phyloP scores from a whole-genome alignment of 2,113 vertebrate genomes.

The Bagarius yarrelli region DNA sequence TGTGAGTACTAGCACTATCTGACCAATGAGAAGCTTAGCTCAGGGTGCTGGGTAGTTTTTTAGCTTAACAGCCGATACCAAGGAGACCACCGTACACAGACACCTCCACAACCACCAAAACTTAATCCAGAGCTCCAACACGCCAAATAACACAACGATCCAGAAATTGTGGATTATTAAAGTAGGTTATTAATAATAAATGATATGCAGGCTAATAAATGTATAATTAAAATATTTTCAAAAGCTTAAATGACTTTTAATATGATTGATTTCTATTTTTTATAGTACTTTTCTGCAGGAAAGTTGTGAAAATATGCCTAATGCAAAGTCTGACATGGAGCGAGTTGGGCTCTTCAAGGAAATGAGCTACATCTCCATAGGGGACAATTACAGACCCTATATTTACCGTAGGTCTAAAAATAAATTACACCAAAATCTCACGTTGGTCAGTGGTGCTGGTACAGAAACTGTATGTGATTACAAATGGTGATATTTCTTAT shows the following conservation, averaged over 20 bases:
- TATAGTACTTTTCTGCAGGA: not conserved
- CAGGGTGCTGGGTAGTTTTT: not conserved
- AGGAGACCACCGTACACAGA: conserved; percentile 33
- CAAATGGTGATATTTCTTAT: not conserved
- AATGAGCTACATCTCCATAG: conserved; percentile 81
- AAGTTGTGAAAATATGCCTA: conserved; percentile 62
- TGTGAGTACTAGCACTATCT: not conserved
- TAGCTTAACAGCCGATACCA: conserved; percentile 15
- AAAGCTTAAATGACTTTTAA: not conserved
- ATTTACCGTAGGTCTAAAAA: conserved; percentile 50
- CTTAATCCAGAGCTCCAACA: not conserved
- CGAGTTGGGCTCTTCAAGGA: conserved; percentile 85
- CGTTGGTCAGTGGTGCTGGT: not conserved
- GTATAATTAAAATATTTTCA: not conserved
- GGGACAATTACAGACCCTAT: conserved; percentile 76
- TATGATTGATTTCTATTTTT: not conserved
- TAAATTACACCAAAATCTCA: not conserved
- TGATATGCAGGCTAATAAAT: not conserved
- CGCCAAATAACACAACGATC: not conserved
- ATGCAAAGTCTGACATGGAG: conserved; percentile 84
- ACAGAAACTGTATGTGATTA: not conserved
- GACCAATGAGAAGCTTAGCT: not conserved
- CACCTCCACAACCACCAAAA: not conserved
- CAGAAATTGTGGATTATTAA: not conserved
- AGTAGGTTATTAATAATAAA: not conserved